These are phyloP conservation scores for Pogonomyrmex barbatus DNA, from an alignment of 1,140 invertebrate genomes.

Conservation along the genomic window DNA sequence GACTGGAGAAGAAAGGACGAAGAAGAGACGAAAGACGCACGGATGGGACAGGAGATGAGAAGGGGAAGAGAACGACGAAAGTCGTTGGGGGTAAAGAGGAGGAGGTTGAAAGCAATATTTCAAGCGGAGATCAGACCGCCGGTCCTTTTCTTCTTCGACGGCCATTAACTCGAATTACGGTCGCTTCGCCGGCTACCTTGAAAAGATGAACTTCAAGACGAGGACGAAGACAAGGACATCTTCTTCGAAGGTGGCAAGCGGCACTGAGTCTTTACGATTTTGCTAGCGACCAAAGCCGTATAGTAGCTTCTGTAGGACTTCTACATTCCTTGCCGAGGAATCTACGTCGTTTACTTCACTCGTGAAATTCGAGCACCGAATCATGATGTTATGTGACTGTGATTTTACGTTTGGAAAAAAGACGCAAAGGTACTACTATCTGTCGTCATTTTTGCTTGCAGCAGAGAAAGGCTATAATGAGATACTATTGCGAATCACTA, in stretches of 20 bases:
- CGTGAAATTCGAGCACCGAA: slow-evolving; percentile 56
- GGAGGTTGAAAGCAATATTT: slow-evolving; percentile 62
- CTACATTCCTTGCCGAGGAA: not conserved
- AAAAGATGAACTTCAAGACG: slow-evolving; percentile 70
- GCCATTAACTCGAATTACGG: slow-evolving; percentile 78
- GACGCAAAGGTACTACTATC: not conserved
- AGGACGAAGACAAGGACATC: slow-evolving; percentile 62
- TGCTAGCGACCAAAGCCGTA: slow-evolving; percentile 14
- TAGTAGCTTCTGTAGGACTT: not conserved
- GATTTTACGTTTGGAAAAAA: slow-evolving; percentile 48
- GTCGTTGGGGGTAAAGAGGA: not conserved
- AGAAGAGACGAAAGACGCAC: slow-evolving; percentile 34
- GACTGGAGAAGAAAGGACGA: slow-evolving; percentile 41
- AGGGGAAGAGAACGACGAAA: slow-evolving; percentile 8
- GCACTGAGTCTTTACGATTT: slow-evolving; percentile 62
- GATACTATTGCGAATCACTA: not conserved
- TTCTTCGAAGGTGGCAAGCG: slow-evolving; percentile 36
- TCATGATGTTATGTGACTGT: slow-evolving; percentile 48
- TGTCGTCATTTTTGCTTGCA: not conserved
- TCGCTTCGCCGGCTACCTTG: slow-evolving; percentile 67
- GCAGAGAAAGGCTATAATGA: not conserved
- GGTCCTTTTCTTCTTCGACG: slow-evolving; percentile 71
- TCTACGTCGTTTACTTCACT: slow-evolving; percentile 28
- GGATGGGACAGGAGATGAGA: not conserved
- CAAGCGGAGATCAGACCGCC: slow-evolving; percentile 68